Base-by-base conservation (phyloP, 2,797 vertebrate genomes). In the Chaetophractus vellerosus region DNA sequence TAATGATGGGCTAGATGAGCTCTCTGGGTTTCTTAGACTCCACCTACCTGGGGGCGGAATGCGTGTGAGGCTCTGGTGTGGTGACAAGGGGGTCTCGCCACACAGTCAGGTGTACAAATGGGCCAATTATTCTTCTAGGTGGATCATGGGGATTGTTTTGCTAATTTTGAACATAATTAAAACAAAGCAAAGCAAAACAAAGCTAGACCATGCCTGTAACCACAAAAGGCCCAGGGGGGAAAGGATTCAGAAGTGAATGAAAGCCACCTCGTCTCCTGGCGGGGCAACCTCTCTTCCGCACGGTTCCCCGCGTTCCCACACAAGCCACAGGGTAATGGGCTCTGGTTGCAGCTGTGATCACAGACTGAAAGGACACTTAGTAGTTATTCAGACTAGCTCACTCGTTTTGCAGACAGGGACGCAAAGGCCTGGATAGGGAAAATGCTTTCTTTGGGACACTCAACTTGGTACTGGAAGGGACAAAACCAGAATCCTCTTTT, bases 1-100 rank as follows among this genome's bases (percentile, higher is more conserved):
- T 98, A 98, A 98, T 98, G 98, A 98, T 97, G 98, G 98, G 92
- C 96, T 97, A 71, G 95, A 97, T 92, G 96, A 98, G 96, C 97
- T 98, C 91, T 96, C 97, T 38, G 81, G 1, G 23, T 97, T 98
- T 98, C 97, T 94, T 94, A 50, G 93, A 94, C 97, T 97, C 98
- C 97, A 96, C 98, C 98, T 98, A 98, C 98, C 98, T 98, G 98
- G 97, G 96, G 97, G 92, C 97, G 28, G 97, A 97, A 94, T 97
- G 93, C 80, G 81, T 1, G 12, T 85, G 95, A 80, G 87, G 64
- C 95, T 96, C 87, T 94, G 91, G 93, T 15, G 15, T 33, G 88
- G 95, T 97, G 95, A 97, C 96, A 94, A 88, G 96, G 64, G 93
- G 69, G 68, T 97, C 91, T 96, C 82, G 18, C 96, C 96, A 93